Conservation (phyloP, 2,113 vertebrate genomes). For the Agapornis roseicollis region DNA sequence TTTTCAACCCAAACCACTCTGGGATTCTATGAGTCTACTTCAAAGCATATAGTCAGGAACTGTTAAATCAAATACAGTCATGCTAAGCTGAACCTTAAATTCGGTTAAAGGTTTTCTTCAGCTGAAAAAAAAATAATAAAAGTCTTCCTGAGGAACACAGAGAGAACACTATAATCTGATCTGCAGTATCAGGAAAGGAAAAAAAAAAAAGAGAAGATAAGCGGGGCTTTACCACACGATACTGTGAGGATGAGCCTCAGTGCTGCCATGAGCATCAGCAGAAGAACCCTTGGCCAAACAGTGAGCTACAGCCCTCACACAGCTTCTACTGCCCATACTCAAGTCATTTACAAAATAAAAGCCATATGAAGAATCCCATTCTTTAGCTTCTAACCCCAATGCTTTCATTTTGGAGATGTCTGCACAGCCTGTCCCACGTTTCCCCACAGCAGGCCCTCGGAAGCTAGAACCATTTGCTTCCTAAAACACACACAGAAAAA, state of each 20-base stretch:
- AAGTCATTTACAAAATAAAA: background rate
- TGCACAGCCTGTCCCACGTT: fast-evolving
- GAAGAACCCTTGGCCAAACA: background rate
- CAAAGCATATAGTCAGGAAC: background rate
- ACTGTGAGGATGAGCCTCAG: background rate
- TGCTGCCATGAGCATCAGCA: fast-evolving
- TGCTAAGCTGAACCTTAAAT: background rate
- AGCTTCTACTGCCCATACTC: background rate
- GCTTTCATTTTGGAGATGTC: background rate
- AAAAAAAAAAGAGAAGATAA: background rate
- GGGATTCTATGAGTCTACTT: background rate
- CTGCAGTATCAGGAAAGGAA: background rate
- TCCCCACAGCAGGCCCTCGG: background rate
- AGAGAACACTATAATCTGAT: background rate
- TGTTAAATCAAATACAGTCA: background rate
- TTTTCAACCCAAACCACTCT: background rate
- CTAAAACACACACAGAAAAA: background rate
- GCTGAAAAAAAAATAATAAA: background rate
- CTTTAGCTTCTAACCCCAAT: background rate
- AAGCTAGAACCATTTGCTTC: background rate
- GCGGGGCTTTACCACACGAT: fast-evolving
- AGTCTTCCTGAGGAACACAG: background rate
- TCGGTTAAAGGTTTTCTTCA: background rate
- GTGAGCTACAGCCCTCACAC: fast-evolving
- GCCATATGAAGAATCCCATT: fast-evolving